phyloP scores from a whole-genome alignment of 1,140 invertebrate species.

The Aethina tumida region DNA sequence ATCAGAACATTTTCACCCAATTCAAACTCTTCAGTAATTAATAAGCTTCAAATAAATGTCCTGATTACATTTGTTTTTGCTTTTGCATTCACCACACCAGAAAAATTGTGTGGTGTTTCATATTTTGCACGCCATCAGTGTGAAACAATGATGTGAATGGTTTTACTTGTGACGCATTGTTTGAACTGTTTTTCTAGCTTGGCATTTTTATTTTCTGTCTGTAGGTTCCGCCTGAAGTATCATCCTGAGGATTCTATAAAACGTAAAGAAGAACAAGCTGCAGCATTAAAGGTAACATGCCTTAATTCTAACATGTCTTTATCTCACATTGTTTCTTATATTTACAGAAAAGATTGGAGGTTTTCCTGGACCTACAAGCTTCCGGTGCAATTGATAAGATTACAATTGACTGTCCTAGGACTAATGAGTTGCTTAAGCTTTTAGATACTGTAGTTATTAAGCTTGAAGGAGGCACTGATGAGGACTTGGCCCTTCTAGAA shows the following conservation, averaged over 20 bases:
- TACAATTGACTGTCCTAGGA: constrained; percentile 78
- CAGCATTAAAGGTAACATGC: constrained; percentile 62
- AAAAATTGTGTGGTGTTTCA: too few relatives aligned
- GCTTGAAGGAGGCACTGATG: constrained; percentile 92
- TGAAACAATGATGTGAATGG: constrained; percentile 6
- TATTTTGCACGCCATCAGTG: constrained; percentile 5
- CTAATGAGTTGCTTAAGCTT: constrained; percentile 76
- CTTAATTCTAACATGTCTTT: constrained; percentile 2
- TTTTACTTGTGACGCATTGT: constrained; percentile 2
- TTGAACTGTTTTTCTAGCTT: not conserved
- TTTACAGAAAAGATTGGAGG: constrained; percentile 70
- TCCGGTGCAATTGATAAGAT: constrained; percentile 64
- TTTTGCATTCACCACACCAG: too few relatives aligned
- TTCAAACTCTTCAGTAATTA: not conserved
- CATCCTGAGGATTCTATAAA: constrained; percentile 94
- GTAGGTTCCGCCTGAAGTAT: constrained; percentile 98
- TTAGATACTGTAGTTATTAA: constrained; percentile 95
- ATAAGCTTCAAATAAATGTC: too few relatives aligned
- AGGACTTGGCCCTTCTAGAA: constrained; percentile 80
- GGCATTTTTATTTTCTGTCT: constrained; percentile 20
- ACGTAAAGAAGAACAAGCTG: constrained; percentile 77
- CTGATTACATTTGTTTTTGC: too few relatives aligned
- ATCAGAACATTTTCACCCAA: not conserved
- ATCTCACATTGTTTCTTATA: constrained; percentile 3
- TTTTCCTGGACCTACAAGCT: constrained; percentile 81